A percentile compares a stretch with the other conserved stretches of the same genome.
Conservation (phyloP, 2,888 invertebrate species). For the Meiosimyza platycephala region DNA sequence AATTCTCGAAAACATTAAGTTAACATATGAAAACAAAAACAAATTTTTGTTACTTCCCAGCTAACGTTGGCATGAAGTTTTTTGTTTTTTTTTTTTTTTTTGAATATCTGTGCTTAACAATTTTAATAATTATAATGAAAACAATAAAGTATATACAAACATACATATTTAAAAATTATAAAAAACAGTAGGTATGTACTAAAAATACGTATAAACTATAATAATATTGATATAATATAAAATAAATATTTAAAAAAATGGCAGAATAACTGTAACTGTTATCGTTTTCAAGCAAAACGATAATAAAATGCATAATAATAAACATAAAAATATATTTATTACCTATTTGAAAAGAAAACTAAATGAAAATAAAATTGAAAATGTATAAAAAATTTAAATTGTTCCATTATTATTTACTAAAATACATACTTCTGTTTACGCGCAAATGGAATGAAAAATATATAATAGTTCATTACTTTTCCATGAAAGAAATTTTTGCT, state of each 20-base stretch:
- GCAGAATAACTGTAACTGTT: conserved; percentile 2
- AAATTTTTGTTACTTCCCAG: conserved; percentile 39
- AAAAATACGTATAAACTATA: conserved; percentile 38
- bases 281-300: conserved; percentile 17
- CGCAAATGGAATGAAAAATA: not conserved
- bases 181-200: conserved; percentile 33
- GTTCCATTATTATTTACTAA: not conserved
- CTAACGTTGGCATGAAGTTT: conserved; percentile 3
- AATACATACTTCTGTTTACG: not conserved
- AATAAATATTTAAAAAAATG: conserved; percentile 30
- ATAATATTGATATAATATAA: conserved; percentile 26
- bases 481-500: no score
- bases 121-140: conserved; percentile 31
- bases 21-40: conserved; percentile 34
- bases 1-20: conserved; percentile 38
- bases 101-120: not conserved
- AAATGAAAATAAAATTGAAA: conserved; percentile 37
- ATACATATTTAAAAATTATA: conserved; percentile 19
- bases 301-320: conserved; percentile 29
- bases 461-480: not conserved
- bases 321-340: conserved; percentile 36
- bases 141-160: conserved; percentile 38
- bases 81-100: conserved; percentile 22
- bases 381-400: conserved; percentile 19
- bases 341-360: conserved; percentile 39